Evolutionary conservation across 2,113 vertebrate species (phyloP), one percentile per base, ranked within the genome.

Genomic region (Nycticebus coucang): DNA sequence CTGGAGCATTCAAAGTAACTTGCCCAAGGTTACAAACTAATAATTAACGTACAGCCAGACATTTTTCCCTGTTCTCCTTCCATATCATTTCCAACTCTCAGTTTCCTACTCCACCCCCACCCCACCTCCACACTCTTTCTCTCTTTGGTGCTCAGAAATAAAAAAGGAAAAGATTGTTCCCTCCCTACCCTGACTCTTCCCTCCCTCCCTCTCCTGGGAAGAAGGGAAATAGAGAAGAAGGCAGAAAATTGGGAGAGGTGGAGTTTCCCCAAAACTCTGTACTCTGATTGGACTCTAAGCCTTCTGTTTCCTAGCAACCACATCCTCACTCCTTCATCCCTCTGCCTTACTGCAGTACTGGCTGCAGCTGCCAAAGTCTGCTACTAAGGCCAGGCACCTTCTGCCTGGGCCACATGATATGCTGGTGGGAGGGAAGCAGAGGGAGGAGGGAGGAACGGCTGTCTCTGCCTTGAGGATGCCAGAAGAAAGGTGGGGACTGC

Each of bases 251-350:
- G 45, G 69, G 84, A 83, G 84, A 89, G 87, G 79, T 1, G 79
- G 94, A 41, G 95, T 85, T 82, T 89, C 74, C 87, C 84, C 41
- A 55, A 53, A 93, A 69, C n/a, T 15, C 81, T 96, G 57, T 50
- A 60, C 45, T 87, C 95, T 97, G 97, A 97, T 97, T 98, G 97
- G 97, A 91, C 69, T 35, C 81, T 77, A 72, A 87, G 79, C 78
- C 91, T 87, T 89, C 97, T 59, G 95, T 98, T 89, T 97, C 98
- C 94, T 98, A 97, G 98, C 97, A 98, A 98, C 98, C 96, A 96
- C 94, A 98, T 97, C 97, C 82, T 96, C 95, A 79, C 68, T 89
- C 84, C 95, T 95, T 80, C 96, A 91, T 97, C 95, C 93, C 92
- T 93, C 85, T 92, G 69, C 97, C 94, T 94, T 90, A 95, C 97